Evolutionary conservation across 2,797 vertebrate species (phyloP), one percentile per base, ranked within the genome.

Genomic region (Danio aesculapii): DNA sequence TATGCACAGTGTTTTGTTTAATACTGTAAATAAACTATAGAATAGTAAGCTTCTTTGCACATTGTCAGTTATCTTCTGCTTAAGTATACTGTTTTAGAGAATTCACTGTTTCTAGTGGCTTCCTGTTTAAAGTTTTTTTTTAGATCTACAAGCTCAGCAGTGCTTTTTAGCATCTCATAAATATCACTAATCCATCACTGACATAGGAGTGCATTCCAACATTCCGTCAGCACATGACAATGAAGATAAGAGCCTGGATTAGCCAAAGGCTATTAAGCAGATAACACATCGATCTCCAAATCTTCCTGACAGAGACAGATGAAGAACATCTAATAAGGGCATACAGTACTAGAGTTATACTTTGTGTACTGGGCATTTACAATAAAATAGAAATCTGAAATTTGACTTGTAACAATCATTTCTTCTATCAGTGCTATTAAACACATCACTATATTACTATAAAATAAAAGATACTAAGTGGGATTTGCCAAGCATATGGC

Each of bases 191-290:
- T 83, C 83, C 76, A 70, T 53, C 46, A 21, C 76, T 68, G 6
- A 19, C 39, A 74, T 50, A 84, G 81, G 81, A 86, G 84, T 77
- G 81, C 55, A 47, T 44, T 80, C 75, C 21, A 81, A 83, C 81
- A 87, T 89, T 87, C 88, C 87, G 78, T 88, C 75, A 88, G 84
- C 79, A 84, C 81, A 84, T 75, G 75, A 50, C 14, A 77, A 75
- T 82, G 68, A 75, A 85, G 67, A 83, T 82, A 73, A 82, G 17
- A 12, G 55, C 58, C 14, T 53, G 74, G 86, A 88, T 88, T 88
- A 88, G 66, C 52, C 61, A 55, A 8, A 3, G 9, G 2, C 63
- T 75, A 75, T 79, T 69, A 17, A 81, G 46, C 17, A 83, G 55
- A 85, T 83, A 57, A 84, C 68, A 84, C 47, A 30, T 68, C 21